Percentiles rank a stretch among this genome's conserved stretches.
These are phyloP conservation scores for Drosophila nasuta DNA, from an alignment of 1,140 invertebrate species.

Conservation along the genomic window DNA sequence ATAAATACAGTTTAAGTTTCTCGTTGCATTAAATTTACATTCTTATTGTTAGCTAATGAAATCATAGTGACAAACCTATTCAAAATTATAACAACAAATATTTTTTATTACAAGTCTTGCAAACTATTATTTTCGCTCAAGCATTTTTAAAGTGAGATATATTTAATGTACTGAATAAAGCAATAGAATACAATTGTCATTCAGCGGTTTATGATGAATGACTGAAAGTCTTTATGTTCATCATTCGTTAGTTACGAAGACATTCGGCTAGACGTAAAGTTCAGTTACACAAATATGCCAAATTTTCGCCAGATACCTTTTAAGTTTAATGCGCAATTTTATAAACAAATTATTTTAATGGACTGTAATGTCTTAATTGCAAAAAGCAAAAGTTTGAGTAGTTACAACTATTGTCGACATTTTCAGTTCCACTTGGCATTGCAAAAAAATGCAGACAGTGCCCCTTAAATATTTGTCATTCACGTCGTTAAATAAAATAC, in stretches of 20 bases:
- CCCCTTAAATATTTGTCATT: slow-evolving; percentile 40
- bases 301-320: slow-evolving; percentile 49
- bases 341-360: slow-evolving; percentile 65
- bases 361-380: slow-evolving; percentile 61
- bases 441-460: slow-evolving; percentile 29
- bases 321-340: slow-evolving; percentile 57
- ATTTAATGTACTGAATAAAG: too few species aligned
- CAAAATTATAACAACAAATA: too few species aligned
- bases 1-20: too few species aligned
- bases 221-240: neutral
- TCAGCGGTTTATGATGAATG: neutral
- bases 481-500: slow-evolving; percentile 42
- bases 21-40: neutral
- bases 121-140: too few species aligned
- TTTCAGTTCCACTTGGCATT: slow-evolving; percentile 32
- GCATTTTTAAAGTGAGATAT: too few species aligned
- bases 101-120: too few species aligned
- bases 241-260: neutral
- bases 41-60: slow-evolving; percentile 1
- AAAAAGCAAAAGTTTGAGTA: slow-evolving; percentile 39
- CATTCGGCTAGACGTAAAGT: neutral
- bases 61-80: too few species aligned
- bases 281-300: slow-evolving; percentile 30
- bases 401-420: slow-evolving; percentile 59
- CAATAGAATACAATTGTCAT: too few species aligned